These are phyloP conservation scores for Brachionus manjavacas DNA, from an alignment of 1,140 invertebrate genomes.

Conservation along the genomic window DNA sequence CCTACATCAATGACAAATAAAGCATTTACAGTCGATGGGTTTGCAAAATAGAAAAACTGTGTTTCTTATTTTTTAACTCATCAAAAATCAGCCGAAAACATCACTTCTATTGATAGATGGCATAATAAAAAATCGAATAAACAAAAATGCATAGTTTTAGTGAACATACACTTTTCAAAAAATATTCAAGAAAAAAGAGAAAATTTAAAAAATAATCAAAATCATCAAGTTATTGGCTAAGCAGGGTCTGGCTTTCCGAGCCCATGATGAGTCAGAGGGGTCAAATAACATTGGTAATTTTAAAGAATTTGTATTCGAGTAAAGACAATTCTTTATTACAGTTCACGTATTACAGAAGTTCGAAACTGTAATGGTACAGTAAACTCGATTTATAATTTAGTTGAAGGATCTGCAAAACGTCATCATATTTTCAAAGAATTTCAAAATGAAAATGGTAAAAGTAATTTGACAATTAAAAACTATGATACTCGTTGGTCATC, in stretches of 20 bases:
- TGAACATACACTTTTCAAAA: background rate
- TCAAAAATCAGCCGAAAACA: background rate
- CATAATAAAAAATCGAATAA: background rate
- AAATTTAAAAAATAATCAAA: conserved; percentile 18
- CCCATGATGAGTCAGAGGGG: background rate
- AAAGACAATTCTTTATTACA: conserved; percentile 12
- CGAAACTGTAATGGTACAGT: background rate
- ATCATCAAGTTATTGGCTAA: background rate
- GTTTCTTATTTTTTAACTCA: background rate
- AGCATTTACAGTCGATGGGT: conserved; percentile 4
- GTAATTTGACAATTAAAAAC: background rate
- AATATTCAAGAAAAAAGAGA: background rate
- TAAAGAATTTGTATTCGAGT: background rate
- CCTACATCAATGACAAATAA: background rate
- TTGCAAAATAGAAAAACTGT: conserved; percentile 14
- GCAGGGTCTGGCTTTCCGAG: conserved; percentile 17
- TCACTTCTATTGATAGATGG: background rate
- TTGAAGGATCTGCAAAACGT: conserved; percentile 16
- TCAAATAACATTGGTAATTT: conserved; percentile 7
- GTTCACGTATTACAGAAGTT: background rate
- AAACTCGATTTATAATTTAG: conserved; percentile 24
- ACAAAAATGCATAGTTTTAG: background rate
- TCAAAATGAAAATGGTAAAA: background rate
- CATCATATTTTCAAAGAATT: conserved; percentile 30
- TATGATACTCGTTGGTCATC: conserved; percentile 18